phyloP scores from a whole-genome alignment of 2,888 invertebrate genomes.

The Drosophila testacea region DNA sequence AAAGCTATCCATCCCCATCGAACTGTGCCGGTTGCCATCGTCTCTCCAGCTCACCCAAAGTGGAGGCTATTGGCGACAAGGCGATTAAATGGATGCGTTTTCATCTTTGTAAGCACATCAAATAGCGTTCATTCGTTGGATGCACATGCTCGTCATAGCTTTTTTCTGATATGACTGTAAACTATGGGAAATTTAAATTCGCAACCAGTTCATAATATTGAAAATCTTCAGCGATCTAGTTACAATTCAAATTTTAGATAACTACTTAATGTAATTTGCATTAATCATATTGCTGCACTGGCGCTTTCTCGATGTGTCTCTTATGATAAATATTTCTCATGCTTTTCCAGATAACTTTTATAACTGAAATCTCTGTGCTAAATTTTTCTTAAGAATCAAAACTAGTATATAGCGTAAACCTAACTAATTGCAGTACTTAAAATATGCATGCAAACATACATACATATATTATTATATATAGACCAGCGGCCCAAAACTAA shows the following conservation, averaged over 20 bases:
- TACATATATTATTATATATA: slow-evolving; percentile 23
- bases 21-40: slow-evolving; percentile 80
- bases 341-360: slow-evolving; percentile 26
- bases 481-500: slow-evolving; percentile 27
- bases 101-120: slow-evolving; percentile 84
- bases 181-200: slow-evolving; percentile 12
- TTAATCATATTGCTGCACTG: slow-evolving; percentile 16
- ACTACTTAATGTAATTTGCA: slow-evolving; percentile 12
- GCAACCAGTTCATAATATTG: slow-evolving; percentile 18
- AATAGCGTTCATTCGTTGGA: slow-evolving; percentile 56
- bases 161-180: slow-evolving; percentile 27
- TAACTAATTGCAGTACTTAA: slow-evolving; percentile 58
- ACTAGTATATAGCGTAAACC: slow-evolving; percentile 54
- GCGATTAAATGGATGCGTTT: slow-evolving; percentile 85
- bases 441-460: slow-evolving; percentile 36
- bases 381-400: slow-evolving; percentile 74
- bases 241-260: slow-evolving; percentile 5
- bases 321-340: slow-evolving; percentile 17
- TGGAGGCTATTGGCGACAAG: slow-evolving; percentile 85
- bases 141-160: slow-evolving; percentile 13
- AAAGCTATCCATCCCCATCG: slow-evolving; percentile 60
- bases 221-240: neutral
- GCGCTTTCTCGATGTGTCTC: slow-evolving; percentile 33
- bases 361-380: slow-evolving; percentile 70
- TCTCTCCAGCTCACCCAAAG: slow-evolving; percentile 82